A percentile compares a stretch with the other conserved stretches of the same genome.
phyloP scores from a whole-genome alignment of 1,140 invertebrate species.

The Caligus rogercresseyi region DNA sequence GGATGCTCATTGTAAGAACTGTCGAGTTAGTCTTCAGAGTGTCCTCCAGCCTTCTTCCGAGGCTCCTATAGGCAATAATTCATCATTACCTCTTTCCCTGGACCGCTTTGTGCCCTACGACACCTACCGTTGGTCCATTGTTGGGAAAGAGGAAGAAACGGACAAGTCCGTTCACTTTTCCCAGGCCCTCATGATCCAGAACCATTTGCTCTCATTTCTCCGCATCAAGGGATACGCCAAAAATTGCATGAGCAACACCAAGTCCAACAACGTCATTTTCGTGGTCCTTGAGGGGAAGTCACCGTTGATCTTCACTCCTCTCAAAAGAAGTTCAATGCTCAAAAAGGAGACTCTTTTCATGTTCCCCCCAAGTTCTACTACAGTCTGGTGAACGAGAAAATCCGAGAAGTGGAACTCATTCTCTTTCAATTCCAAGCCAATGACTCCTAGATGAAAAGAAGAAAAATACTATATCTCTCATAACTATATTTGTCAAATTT shows the following conservation, averaged over 20 bases:
- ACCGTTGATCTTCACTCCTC: slow-evolving; percentile 12
- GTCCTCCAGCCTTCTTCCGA: too few species aligned
- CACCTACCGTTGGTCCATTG: slow-evolving; percentile 15
- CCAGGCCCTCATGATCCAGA: slow-evolving; percentile 5
- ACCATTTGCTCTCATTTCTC: slow-evolving; percentile 18
- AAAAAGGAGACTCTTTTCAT: neutral
- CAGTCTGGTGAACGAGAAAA: neutral
- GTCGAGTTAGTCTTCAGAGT: too few species aligned
- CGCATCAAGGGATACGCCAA: slow-evolving; percentile 14
- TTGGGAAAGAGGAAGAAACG: slow-evolving; percentile 11
- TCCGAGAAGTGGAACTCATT: neutral
- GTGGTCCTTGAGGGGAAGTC: slow-evolving; percentile 19
- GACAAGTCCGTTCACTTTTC: slow-evolving; percentile 17
- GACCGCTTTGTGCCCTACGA: slow-evolving; percentile 20
- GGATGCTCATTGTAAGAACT: too few species aligned
- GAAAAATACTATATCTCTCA: too few species aligned
- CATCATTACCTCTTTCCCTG: neutral
- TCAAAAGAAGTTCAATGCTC: neutral
- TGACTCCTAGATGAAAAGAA: slow-evolving; percentile 1
- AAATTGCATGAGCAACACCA: slow-evolving; percentile 11
- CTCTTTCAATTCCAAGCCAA: neutral
- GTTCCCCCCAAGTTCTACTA: neutral
- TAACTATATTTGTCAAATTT: too few species aligned
- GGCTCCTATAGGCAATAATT: too few species aligned
- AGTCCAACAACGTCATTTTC: slow-evolving; percentile 18